Percentiles rank a stretch among this genome's conserved stretches.
Evolutionary conservation across 2,113 vertebrate species (phyloP).

Genomic region (Prunella fulvescens): DNA sequence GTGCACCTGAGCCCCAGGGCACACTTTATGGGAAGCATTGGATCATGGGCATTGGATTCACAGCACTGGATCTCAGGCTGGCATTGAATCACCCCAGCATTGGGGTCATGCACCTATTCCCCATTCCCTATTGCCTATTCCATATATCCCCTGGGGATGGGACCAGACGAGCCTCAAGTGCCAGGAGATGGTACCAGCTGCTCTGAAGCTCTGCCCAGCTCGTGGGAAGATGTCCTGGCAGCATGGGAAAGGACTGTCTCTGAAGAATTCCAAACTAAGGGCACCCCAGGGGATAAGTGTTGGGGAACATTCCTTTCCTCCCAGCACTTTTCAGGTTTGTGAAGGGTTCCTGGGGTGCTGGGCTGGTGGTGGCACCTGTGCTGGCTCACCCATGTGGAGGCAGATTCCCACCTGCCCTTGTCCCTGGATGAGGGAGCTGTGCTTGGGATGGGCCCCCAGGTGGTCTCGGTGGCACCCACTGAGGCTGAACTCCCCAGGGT

Average conservation of each 20-base stretch:
- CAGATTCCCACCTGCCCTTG: fast-evolving
- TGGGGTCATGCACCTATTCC: neutral
- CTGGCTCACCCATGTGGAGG: fast-evolving
- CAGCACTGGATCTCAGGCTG: neutral
- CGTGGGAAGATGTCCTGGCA: neutral
- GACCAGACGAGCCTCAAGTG: neutral
- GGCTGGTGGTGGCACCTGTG: fast-evolving
- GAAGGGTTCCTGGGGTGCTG: neutral
- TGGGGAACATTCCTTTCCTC: neutral
- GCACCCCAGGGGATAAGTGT: fast-evolving
- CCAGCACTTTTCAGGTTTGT: neutral
- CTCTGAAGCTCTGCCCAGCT: neutral
- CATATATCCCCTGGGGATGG: neutral
- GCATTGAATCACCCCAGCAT: neutral
- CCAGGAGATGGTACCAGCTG: neutral
- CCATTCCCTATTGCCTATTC: neutral
- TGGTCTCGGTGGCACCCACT: fast-evolving
- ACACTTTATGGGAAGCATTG: neutral
- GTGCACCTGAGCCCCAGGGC: neutral
- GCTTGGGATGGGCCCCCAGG: neutral
- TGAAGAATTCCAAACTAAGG: neutral
- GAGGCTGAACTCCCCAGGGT: neutral
- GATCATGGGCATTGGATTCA: neutral
- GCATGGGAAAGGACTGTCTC: neutral
- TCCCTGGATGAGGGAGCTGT: neutral